These are phyloP conservation scores for Platycercus adscitus DNA, from an alignment of 2,113 vertebrate genomes.

Conservation along the genomic window DNA sequence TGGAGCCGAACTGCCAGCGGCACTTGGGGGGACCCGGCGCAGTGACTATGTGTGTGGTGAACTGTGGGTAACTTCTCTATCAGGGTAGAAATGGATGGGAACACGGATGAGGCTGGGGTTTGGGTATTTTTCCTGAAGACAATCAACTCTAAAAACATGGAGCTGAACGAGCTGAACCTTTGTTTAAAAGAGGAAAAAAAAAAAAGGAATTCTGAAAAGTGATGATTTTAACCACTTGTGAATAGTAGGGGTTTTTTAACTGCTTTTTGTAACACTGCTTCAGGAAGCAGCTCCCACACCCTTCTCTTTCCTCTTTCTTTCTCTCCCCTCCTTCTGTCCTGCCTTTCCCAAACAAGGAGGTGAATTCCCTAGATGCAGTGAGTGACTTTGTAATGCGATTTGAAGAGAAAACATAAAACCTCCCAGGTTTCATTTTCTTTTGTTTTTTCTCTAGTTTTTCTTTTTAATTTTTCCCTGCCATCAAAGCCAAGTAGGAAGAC, in stretches of 20 bases:
- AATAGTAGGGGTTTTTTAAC: conserved; percentile 73
- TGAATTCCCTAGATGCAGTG: conserved; percentile 53
- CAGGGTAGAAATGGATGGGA: conserved; percentile 63
- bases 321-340: background rate
- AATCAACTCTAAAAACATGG: conserved; percentile 62
- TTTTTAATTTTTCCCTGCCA: background rate
- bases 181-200: conserved; percentile 36
- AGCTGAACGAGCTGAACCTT: conserved; percentile 68
- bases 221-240: conserved; percentile 73
- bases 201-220: conserved; percentile 50
- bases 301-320: conserved; percentile 57
- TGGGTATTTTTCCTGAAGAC: conserved; percentile 52
- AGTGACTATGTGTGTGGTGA: conserved; percentile 30
- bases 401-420: conserved; percentile 35
- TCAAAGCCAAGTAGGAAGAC: background rate
- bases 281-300: conserved; percentile 64
- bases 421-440: conserved; percentile 29
- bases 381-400: conserved; percentile 29
- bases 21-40: background rate
- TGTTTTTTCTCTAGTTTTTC: background rate
- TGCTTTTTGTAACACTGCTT: conserved; percentile 76
- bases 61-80: conserved; percentile 56
- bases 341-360: conserved; percentile 59
- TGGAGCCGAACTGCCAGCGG: background rate
- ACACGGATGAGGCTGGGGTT: conserved; percentile 44